Base-by-base conservation (phyloP, 2,888 invertebrate species). In the Phalera bucephala region DNA sequence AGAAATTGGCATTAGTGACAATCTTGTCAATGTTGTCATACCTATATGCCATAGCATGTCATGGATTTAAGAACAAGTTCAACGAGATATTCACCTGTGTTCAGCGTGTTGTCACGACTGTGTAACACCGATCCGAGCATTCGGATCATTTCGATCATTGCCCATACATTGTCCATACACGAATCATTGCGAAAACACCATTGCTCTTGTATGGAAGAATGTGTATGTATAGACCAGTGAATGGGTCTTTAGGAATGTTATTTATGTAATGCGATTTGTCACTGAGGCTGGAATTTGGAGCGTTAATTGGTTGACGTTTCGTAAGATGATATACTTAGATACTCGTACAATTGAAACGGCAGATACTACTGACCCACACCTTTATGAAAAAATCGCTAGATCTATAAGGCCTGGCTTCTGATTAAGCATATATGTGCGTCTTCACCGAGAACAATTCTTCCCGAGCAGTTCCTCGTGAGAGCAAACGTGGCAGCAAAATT, bases 31-130 rank as follows among this genome's bases (percentile, higher is more conserved):
- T n/a, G n/a, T n/a, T n/a, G n/a, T n/a, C n/a, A n/a, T n/a, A n/a
- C n/a, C n/a, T n/a, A n/a, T n/a, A n/a, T n/a, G n/a, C n/a, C n/a
- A n/a, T n/a, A n/a, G n/a, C 52, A 53, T 64, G 43, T 44, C 31
- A 21, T 19, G 39, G 40, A 10, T 39, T 35, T 44, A 38, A 6
- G 33, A 52, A 45, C 55, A 43, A 41, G 58, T 52, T 37, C 40
- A 46, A 47, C 58, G 43, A 52, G 55, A 57, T 58, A 42, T 37
- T 54, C 58, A 39, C 20, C 34, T 35, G 31, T 29, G 3, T 17
- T 12, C 8, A 10, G 21, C 31, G n/a, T 51, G 45, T 52, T 32
- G 56, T 36, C 45, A 58, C 26, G 21, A 27, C 40, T 45, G 43
- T 43, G 43, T 27, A 27, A 36, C 31, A 36, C 40, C 40, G 42